A percentile compares a stretch with the other conserved stretches of the same genome.
Evolutionary conservation across 2,797 vertebrate species (phyloP).

Genomic region (Smutsia gigantea): DNA sequence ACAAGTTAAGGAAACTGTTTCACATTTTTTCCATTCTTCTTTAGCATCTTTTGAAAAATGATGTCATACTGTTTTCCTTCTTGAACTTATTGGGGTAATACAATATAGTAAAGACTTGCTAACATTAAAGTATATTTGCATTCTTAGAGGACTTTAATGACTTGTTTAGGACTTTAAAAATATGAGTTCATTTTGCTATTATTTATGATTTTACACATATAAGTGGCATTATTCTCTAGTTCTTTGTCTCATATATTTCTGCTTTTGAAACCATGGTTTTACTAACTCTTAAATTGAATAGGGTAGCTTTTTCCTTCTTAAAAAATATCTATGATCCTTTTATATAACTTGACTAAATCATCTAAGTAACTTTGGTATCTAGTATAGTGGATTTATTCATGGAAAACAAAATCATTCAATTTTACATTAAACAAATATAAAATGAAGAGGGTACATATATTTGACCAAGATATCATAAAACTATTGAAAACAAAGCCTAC

Average conservation of each 20-base stretch:
- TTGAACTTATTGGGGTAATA: background rate
- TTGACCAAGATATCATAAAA: background rate
- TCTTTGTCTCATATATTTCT: background rate
- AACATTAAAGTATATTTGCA: background rate
- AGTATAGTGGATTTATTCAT: background rate
- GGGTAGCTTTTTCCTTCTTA: background rate
- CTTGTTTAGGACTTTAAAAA: background rate
- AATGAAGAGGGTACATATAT: conserved; percentile 8
- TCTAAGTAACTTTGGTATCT: background rate
- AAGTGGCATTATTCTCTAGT: background rate
- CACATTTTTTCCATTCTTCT: background rate
- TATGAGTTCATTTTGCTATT: background rate
- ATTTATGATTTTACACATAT: background rate
- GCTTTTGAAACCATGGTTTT: background rate
- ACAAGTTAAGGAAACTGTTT: background rate
- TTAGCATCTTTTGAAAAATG: background rate
- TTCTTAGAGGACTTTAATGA: background rate
- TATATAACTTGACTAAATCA: background rate
- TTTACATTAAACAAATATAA: conserved; percentile 16
- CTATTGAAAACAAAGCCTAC: conserved; percentile 56
- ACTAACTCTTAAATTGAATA: background rate
- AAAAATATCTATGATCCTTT: background rate
- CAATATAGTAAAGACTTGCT: background rate
- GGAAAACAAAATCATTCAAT: background rate
- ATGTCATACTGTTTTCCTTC: background rate